Evolutionary conservation across 2,888 invertebrate species (phyloP).

Genomic region (Mesorhabditis belari): DNA sequence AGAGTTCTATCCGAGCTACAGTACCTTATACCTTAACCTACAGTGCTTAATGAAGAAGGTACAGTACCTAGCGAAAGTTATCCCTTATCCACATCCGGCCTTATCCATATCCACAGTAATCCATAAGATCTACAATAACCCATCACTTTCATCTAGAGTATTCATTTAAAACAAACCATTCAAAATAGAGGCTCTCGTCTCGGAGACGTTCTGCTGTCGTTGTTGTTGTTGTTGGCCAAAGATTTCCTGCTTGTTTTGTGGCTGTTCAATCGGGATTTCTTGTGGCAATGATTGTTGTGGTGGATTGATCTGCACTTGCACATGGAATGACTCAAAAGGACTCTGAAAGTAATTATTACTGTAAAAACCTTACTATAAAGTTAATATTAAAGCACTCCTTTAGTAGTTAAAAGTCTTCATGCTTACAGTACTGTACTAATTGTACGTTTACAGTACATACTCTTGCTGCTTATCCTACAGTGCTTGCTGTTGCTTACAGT

Average conservation of each 20-base stretch:
- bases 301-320: constrained; percentile 4
- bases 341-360: not conserved
- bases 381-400: not conserved
- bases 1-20: no score
- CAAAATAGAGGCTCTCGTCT: not conserved
- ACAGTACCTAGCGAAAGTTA: no score
- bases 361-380: not conserved
- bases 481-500: not conserved
- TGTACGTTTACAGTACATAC: no score
- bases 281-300: not conserved
- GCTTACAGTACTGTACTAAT: no score
- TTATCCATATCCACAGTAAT: no score
- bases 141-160: no score
- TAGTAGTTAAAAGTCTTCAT: not conserved
- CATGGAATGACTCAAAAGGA: not conserved
- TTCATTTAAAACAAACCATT: no score
- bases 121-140: no score
- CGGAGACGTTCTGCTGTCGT: not conserved
- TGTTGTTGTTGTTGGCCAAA: not conserved
- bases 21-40: no score
- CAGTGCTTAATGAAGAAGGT: no score
- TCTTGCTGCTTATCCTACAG: not conserved
- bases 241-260: not conserved
- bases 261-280: not conserved
- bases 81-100: no score